phyloP scores from a whole-genome alignment of 2,113 vertebrate genomes.

The Phrynosoma blainvillii region DNA sequence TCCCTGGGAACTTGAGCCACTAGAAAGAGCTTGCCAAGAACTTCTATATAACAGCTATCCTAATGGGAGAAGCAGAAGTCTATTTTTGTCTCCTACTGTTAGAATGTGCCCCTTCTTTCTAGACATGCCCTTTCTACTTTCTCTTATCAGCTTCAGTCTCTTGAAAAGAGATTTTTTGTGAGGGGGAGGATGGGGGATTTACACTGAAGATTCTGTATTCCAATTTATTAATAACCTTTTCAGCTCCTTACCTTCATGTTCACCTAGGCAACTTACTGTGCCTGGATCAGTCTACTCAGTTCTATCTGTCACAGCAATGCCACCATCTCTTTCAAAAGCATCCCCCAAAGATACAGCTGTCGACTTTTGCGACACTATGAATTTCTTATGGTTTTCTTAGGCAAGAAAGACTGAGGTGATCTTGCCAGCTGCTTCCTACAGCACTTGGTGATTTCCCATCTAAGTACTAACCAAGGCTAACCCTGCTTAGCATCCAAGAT shows the following conservation, averaged over 20 bases:
- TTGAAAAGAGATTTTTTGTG: no score
- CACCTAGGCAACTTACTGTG: not conserved
- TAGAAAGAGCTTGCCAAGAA: not conserved
- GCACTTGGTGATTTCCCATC: no score
- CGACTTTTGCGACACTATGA: no score
- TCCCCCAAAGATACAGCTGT: no score
- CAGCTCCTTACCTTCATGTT: not conserved
- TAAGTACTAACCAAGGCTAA: no score
- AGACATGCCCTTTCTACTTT: not conserved
- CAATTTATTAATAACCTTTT: not conserved
- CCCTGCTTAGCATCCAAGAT: no score
- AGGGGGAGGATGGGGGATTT: no score
- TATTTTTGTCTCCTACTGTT: not conserved
- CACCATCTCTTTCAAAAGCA: not conserved
- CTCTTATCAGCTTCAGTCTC: not conserved
- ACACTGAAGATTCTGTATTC: not conserved
- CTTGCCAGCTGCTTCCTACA: no score
- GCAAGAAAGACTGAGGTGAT: no score
- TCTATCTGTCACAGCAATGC: not conserved
- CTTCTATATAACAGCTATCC: not conserved
- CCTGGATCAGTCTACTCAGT: not conserved
- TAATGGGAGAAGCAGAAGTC: not conserved
- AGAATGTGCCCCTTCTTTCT: not conserved
- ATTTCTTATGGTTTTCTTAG: no score
- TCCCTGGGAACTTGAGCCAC: not conserved